Conservation (phyloP, 2,797 vertebrate genomes). For the Phrynocephalus guinanensis region DNA sequence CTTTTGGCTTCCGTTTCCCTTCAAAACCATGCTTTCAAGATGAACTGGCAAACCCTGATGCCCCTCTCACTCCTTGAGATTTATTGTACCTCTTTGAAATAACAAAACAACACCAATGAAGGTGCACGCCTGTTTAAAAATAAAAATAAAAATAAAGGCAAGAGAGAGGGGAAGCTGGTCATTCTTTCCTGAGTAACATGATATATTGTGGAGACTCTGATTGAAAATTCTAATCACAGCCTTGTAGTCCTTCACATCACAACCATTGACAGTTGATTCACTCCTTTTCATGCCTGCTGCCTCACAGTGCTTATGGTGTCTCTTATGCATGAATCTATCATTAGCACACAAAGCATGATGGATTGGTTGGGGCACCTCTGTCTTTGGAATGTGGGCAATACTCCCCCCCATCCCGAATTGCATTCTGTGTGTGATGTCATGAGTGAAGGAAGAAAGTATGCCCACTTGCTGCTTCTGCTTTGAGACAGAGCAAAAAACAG, state of each 20-base stretch:
- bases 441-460: slow-evolving; percentile 76
- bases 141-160: not conserved
- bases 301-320: slow-evolving; percentile 74
- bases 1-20: slow-evolving; percentile 11
- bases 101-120: slow-evolving; percentile 51
- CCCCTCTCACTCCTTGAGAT: slow-evolving; percentile 31
- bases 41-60: not conserved
- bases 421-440: slow-evolving; percentile 65
- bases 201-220: slow-evolving; percentile 76
- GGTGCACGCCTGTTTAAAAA: slow-evolving; percentile 32
- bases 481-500: slow-evolving; percentile 37
- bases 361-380: slow-evolving; percentile 74
- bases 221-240: slow-evolving; percentile 90
- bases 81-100: slow-evolving; percentile 43
- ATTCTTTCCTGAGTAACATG: slow-evolving; percentile 43
- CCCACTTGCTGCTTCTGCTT: slow-evolving; percentile 68
- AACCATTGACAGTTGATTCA: slow-evolving; percentile 84
- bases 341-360: slow-evolving; percentile 84
- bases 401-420: slow-evolving; percentile 68
- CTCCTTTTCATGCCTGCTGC: slow-evolving; percentile 86
- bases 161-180: not conserved
- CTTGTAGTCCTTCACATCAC: slow-evolving; percentile 80
- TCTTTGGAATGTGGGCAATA: slow-evolving; percentile 75
- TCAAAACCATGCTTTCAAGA: slow-evolving; percentile 25
- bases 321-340: slow-evolving; percentile 79